phyloP scores from a whole-genome alignment of 64 coral and sea anemone genomes.

The Montipora capricornis region DNA sequence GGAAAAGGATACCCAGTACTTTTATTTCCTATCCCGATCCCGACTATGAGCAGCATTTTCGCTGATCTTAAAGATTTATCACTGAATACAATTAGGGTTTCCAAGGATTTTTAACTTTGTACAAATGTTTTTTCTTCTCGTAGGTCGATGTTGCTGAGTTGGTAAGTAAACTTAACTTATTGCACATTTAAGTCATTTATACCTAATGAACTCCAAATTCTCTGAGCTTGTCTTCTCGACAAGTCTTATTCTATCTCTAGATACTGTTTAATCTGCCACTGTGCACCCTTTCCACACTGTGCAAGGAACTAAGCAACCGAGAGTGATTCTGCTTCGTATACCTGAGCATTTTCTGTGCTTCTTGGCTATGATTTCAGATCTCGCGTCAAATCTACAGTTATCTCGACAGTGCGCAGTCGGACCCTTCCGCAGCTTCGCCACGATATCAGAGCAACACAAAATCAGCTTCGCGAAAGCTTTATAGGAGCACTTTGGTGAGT shows the following conservation, averaged over 20 bases:
- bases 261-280: too few species aligned
- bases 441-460: slow-evolving; percentile 9
- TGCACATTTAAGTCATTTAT: background rate
- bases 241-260: too few species aligned
- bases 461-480: background rate
- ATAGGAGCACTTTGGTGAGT: slow-evolving; percentile 25
- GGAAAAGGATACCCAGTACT: too few species aligned
- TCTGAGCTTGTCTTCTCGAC: too few species aligned
- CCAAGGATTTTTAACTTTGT: background rate
- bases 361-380: background rate
- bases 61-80: too few species aligned
- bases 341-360: background rate
- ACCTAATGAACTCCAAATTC: background rate
- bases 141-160: slow-evolving; percentile 11
- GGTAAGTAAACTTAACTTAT: background rate
- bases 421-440: background rate
- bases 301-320: too few species aligned
- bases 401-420: background rate
- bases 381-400: background rate
- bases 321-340: too few species aligned
- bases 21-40: background rate
- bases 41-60: too few species aligned
- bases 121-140: background rate
- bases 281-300: too few species aligned
- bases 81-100: too few species aligned